These are phyloP conservation scores for Brachyptera putata DNA, from an alignment of 2,888 invertebrate species.

Conservation along the genomic window DNA sequence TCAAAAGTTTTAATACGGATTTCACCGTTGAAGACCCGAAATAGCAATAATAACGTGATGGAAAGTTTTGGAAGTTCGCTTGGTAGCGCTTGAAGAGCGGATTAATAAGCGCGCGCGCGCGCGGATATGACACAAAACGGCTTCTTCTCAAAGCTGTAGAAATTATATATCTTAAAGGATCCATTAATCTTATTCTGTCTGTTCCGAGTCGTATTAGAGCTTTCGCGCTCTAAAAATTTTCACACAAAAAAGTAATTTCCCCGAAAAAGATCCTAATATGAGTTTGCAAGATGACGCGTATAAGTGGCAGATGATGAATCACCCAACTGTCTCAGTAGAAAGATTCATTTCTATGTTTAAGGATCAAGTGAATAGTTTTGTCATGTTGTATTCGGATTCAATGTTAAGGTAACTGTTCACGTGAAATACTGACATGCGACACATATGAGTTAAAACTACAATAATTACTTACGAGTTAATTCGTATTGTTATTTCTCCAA, in stretches of 20 bases:
- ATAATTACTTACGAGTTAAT: too few relatives aligned
- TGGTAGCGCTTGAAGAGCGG: constrained; percentile 7
- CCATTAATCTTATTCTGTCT: constrained; percentile 24
- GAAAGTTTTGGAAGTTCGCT: constrained; percentile 4
- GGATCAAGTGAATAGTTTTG: not conserved
- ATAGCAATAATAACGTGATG: constrained; percentile 7
- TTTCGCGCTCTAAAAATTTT: constrained; percentile 11
- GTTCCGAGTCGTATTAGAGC: constrained; percentile 10
- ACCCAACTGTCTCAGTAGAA: not conserved
- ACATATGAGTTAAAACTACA: too few relatives aligned
- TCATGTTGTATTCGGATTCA: too few relatives aligned
- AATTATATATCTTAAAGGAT: constrained; percentile 25
- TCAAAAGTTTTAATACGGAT: not conserved
- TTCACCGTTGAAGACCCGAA: constrained; percentile 9
- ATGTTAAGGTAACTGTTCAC: too few relatives aligned
- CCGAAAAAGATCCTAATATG: too few relatives aligned
- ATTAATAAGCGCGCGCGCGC: constrained; percentile 24
- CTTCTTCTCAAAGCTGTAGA: constrained; percentile 23
- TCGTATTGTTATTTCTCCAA: too few relatives aligned
- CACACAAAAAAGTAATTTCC: constrained; percentile 20
- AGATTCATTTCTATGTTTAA: constrained; percentile 13
- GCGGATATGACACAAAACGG: constrained; percentile 23
- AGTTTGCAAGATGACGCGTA: not conserved
- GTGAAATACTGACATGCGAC: too few relatives aligned
- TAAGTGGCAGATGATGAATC: constrained; percentile 11